A percentile compares a stretch with the other conserved stretches of the same genome.
Evolutionary conservation across 2,888 invertebrate genomes (phyloP).

Genomic region (Metalampra italica): DNA sequence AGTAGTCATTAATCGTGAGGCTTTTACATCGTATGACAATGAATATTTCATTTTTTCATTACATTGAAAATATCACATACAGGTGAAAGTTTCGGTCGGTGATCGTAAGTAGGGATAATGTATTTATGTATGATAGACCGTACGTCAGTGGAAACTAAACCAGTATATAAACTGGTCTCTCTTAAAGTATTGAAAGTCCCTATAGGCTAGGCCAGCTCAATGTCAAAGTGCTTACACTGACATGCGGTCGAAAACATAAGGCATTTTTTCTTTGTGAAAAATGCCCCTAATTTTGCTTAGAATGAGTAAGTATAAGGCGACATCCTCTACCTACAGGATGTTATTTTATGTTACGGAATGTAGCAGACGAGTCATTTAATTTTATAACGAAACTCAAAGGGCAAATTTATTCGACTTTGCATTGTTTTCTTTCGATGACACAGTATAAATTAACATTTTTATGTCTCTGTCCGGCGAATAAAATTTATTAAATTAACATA

Average conservation of each 20-base stretch:
- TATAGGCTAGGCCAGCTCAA: too few relatives aligned
- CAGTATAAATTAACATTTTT: constrained; percentile 12
- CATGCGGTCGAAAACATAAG: too few relatives aligned
- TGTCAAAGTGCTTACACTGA: too few relatives aligned
- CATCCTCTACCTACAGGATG: background rate
- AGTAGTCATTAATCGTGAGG: constrained; percentile 1
- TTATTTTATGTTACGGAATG: background rate
- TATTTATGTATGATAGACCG: too few relatives aligned
- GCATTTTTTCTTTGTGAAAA: too few relatives aligned
- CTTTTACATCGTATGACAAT: constrained; percentile 1
- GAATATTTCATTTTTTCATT: constrained; percentile 10
- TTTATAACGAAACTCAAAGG: constrained; percentile 1
- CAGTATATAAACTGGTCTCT: too few relatives aligned
- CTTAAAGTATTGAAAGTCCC: too few relatives aligned
- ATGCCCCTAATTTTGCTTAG: too few relatives aligned
- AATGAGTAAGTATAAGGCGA: too few relatives aligned
- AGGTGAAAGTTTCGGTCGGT: background rate
- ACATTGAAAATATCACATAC: background rate
- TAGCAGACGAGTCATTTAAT: constrained; percentile 1
- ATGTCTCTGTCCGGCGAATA: background rate
- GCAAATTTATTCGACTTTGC: constrained; percentile 7
- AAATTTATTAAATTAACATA: background rate
- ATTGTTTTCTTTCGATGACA: constrained; percentile 10
- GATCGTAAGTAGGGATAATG: too few relatives aligned
- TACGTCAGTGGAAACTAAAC: too few relatives aligned